A percentile compares a stretch with the other conserved stretches of the same genome.
Conservation (phyloP, 2,797 vertebrate genomes). For the Enteromius treurensis region DNA sequence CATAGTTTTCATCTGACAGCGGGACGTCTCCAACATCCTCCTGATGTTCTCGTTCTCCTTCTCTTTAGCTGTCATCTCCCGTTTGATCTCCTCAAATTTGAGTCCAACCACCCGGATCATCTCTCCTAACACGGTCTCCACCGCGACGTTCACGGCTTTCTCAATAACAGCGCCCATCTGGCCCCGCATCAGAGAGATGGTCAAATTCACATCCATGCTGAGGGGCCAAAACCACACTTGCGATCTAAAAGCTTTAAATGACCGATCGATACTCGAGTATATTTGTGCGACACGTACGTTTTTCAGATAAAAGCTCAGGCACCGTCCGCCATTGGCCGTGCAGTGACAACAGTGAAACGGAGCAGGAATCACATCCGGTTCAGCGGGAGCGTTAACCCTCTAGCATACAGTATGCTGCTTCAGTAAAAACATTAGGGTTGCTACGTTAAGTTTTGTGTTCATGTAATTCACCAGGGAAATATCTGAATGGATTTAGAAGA, state of each 20-base stretch:
- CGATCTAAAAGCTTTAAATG: not conserved
- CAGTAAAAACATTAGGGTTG: not conserved
- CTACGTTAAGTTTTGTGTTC: not conserved
- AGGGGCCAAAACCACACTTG: not conserved
- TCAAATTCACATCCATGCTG: conserved; percentile 80
- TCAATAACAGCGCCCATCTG: conserved; percentile 82
- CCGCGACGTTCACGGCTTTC: conserved; percentile 78
- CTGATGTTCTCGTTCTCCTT: conserved; percentile 79
- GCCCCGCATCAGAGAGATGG: conserved; percentile 79
- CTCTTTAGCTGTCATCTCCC: conserved; percentile 75
- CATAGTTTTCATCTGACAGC: conserved; percentile 66
- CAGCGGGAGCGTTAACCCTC: not conserved
- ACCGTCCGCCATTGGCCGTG: not conserved
- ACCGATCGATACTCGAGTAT: not conserved
- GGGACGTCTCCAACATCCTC: conserved; percentile 74
- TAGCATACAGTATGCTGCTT: not conserved
- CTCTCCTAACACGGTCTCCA: conserved; percentile 81
- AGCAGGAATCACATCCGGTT: conserved; percentile 37
- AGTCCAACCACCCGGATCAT: conserved; percentile 81
- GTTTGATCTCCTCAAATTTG: conserved; percentile 80
- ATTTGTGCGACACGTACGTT: not conserved
- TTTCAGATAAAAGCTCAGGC: not conserved
- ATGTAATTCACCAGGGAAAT: not conserved
- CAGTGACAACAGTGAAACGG: conserved; percentile 11
- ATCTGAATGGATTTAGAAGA: not conserved